phyloP scores from a whole-genome alignment of 2,797 vertebrate species.

The Muraenolepis orangiensis region DNA sequence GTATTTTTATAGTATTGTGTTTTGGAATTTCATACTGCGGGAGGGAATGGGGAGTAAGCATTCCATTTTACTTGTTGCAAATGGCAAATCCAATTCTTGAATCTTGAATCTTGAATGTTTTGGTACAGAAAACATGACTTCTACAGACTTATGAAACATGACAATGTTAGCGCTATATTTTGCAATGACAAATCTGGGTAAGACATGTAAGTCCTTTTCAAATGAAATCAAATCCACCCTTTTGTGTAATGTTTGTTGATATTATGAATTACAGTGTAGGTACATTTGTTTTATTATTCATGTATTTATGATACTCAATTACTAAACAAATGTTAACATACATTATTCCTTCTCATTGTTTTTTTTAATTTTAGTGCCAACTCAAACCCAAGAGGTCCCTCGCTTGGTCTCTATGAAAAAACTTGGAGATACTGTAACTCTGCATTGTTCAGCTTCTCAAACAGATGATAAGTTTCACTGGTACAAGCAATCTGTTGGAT shows the following conservation, averaged over 20 bases:
- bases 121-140: too few species aligned
- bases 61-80: too few species aligned
- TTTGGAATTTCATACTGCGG: too few species aligned
- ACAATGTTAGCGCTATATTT: neutral
- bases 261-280: too few species aligned
- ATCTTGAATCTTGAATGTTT: too few species aligned
- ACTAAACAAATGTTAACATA: neutral
- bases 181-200: neutral
- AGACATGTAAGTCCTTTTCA: neutral
- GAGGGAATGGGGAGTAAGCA: too few species aligned
- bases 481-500: too few species aligned
- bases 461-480: too few species aligned
- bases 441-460: neutral
- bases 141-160: too few species aligned
- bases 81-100: too few species aligned
- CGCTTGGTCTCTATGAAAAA: neutral
- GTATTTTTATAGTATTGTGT: too few species aligned
- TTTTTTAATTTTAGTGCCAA: neutral
- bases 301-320: neutral
- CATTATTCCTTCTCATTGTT: too few species aligned
- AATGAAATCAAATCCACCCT: neutral
- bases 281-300: neutral
- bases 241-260: neutral
- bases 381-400: neutral
- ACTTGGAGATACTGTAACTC: neutral